These are phyloP conservation scores for Phyllotreta cruciferae DNA, from an alignment of 2,888 invertebrate genomes.

Conservation along the genomic window DNA sequence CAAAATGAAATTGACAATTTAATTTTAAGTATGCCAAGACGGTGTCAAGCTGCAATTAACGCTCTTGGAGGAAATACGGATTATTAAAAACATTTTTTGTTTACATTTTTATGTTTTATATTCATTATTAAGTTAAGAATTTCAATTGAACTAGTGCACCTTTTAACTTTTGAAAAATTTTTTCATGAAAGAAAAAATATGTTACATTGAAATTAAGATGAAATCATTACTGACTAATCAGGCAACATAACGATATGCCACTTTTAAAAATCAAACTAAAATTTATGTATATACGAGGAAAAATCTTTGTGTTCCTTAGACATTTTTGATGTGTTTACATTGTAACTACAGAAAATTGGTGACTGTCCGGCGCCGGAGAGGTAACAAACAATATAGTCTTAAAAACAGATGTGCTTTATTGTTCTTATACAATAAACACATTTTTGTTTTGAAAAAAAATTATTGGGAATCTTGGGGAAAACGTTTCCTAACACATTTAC, in stretches of 20 bases:
- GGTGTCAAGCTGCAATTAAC: conserved; percentile 1
- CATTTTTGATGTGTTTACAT: background rate
- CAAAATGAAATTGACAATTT: background rate
- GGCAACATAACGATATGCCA: background rate
- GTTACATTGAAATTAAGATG: background rate
- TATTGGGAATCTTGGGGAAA: no score
- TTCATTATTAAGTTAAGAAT: no score
- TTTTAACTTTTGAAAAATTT: background rate
- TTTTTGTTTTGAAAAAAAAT: no score
- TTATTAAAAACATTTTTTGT: background rate
- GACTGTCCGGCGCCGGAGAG: no score
- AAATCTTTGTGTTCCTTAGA: conserved; percentile 5
- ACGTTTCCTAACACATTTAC: no score
- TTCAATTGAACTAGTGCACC: background rate
- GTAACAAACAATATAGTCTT: no score
- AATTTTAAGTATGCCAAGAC: background rate
- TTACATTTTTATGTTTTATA: no score
- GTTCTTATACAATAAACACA: no score
- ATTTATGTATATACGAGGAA: background rate
- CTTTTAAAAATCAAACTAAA: conserved; percentile 1
- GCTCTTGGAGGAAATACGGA: conserved; percentile 1
- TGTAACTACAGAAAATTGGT: no score
- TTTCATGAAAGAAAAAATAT: background rate
- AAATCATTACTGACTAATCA: no score
- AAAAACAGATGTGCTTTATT: no score